A percentile compares a stretch with the other conserved stretches of the same genome.
Evolutionary conservation across 2,797 vertebrate genomes (phyloP).

Genomic region (Clarias pachynema): DNA sequence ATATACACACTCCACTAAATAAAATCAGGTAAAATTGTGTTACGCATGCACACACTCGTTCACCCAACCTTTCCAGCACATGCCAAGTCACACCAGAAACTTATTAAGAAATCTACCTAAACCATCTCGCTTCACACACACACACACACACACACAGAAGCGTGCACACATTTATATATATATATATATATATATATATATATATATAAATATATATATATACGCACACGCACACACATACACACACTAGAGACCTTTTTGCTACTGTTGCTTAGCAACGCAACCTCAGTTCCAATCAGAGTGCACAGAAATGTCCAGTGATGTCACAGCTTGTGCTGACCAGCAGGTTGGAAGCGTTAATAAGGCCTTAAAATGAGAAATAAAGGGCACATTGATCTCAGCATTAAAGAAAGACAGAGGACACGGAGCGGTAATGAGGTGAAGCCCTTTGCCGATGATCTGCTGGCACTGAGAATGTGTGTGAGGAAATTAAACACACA

Average conservation of each 20-base stretch:
- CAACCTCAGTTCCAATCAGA: constrained; percentile 79
- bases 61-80: constrained; percentile 50
- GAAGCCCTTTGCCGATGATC: not conserved
- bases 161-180: not conserved
- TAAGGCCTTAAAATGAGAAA: constrained; percentile 30
- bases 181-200: not conserved
- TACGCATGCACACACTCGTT: constrained; percentile 44
- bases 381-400: constrained; percentile 20
- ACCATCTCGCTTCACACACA: not conserved
- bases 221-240: constrained; percentile 38
- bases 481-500: not conserved
- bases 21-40: constrained; percentile 41
- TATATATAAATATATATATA: not conserved
- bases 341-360: constrained; percentile 58
- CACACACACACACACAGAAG: not conserved
- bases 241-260: constrained; percentile 74
- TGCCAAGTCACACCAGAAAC: constrained; percentile 32
- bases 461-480: not conserved
- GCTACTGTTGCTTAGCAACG: constrained; percentile 84
- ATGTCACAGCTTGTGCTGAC: constrained; percentile 82
- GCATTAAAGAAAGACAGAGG: constrained; percentile 12
- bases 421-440: constrained; percentile 12
- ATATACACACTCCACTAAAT: constrained; percentile 62
- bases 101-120: constrained; percentile 25
- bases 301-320: constrained; percentile 78